Base-by-base conservation (phyloP, 30 jellyfish, hydroid and myxozoan species). In the Aurelia coerulea region DNA sequence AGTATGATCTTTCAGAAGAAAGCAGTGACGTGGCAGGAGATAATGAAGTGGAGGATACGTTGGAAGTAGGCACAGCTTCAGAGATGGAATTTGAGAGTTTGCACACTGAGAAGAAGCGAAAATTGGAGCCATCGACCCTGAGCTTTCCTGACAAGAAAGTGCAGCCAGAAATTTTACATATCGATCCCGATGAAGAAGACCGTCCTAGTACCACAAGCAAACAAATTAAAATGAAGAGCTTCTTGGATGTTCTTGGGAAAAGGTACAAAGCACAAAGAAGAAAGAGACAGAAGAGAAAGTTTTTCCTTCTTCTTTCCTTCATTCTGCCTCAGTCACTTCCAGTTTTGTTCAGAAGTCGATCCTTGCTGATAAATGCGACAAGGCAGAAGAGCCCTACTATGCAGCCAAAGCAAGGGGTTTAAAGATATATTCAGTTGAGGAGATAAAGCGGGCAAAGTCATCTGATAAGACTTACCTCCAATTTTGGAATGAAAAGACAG, bases 371-470 rank as follows among this genome's bases (percentile, higher is more conserved):
- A 60, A 60, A 60, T 3, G 69, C 33, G 69, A 60, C 69, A 60
- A 3, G 29, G 29, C 18, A 18, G 3, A 1, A 18, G 67, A 58
- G 18, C 2, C 29, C 29, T 58, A 12, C 29, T 58, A 58, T 58
- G 67, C 67, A 5, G 67, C 67, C 69, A 60, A 60, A 60, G 69
- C 69, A 17, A 60, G 69, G 33, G 33, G 69, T 2, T 23, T 60
- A 15, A 60, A 60, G 12, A 11, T 60, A 0, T 60, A 60, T 60
- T 3, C 69, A 15, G 6, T 32, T 2, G 69, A 11, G 35, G 69
- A 60, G 31, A 60, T 60, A 1, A 9, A 60, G 69, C 6, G 35
- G 10, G 69, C 69, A 10, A 60, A 11, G 69, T 23, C 1, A 9
- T 60, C 69, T 60, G 35, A 60, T 5, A 60, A 23, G 35, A 8